phyloP scores from a whole-genome alignment of 2,888 invertebrate species.

The Torymus auratus region DNA sequence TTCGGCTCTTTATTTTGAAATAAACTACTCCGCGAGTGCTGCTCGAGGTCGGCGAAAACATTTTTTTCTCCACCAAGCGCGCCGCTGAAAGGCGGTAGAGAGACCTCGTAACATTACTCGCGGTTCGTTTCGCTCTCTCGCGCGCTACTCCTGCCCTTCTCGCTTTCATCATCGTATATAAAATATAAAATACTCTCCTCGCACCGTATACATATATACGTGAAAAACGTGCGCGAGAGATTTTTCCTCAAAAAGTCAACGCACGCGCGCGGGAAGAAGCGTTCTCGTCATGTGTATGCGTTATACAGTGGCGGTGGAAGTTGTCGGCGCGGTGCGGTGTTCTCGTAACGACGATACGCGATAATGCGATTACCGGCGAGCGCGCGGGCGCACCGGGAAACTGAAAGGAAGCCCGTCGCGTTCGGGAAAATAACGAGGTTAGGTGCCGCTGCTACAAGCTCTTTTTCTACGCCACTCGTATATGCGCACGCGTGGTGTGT shows the following conservation, averaged over 20 bases:
- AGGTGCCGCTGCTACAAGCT: conserved; percentile 22
- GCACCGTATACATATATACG: neutral
- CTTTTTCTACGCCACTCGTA: conserved; percentile 12
- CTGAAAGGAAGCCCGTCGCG: conserved; percentile 58
- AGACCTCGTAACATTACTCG: conserved; percentile 12
- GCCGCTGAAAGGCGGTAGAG: conserved; percentile 14
- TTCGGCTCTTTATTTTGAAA: conserved; percentile 37
- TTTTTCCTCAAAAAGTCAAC: conserved; percentile 35
- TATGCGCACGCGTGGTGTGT: neutral
- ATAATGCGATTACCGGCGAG: conserved; percentile 59
- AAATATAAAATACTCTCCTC: conserved; percentile 15
- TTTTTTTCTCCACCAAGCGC: conserved; percentile 5
- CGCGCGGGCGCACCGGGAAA: conserved; percentile 34
- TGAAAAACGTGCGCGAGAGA: neutral
- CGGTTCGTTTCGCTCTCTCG: conserved; percentile 17
- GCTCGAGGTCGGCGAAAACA: neutral
- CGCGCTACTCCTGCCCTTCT: neutral
- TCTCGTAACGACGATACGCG: conserved; percentile 56
- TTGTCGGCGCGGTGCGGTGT: neutral
- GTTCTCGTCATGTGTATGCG: conserved; percentile 6
- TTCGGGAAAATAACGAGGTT: conserved; percentile 61
- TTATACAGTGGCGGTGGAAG: neutral
- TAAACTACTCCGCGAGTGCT: conserved; percentile 17
- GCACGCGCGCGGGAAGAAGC: conserved; percentile 15
- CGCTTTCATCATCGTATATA: too few species aligned